phyloP scores from a whole-genome alignment of 2,797 vertebrate species.

The Zenarchopterus dispar region DNA sequence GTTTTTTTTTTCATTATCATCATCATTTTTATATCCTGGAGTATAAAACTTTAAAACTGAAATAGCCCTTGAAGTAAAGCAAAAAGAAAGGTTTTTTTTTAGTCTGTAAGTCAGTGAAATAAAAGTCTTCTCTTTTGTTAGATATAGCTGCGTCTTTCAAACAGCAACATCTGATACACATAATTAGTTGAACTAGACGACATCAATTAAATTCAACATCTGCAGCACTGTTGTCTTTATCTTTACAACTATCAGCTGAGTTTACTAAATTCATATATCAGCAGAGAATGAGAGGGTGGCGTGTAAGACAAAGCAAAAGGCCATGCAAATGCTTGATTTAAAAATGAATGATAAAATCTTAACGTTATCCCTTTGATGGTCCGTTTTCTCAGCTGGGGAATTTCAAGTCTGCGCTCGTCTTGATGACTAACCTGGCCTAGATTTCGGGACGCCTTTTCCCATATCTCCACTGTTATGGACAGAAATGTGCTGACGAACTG shows the following conservation, averaged over 20 bases:
- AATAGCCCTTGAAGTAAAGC: too few relatives aligned
- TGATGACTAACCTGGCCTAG: constrained; percentile 66
- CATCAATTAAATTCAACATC: constrained; percentile 48
- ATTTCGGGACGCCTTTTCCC: constrained; percentile 55
- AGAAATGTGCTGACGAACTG: constrained; percentile 51
- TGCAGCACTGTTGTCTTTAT: constrained; percentile 11
- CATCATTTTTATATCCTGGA: too few relatives aligned
- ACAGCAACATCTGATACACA: constrained; percentile 42
- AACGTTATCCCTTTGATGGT: constrained; percentile 5
- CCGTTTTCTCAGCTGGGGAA: constrained; percentile 34
- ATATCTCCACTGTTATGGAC: constrained; percentile 66
- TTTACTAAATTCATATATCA: constrained; percentile 39
- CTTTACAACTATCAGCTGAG: constrained; percentile 52
- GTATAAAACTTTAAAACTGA: too few relatives aligned
- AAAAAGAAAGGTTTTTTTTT: constrained; percentile 19
- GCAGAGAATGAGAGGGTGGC: constrained; percentile 28
- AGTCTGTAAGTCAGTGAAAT: constrained; percentile 41
- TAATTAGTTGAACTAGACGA: constrained; percentile 52
- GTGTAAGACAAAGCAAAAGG: constrained; percentile 17
- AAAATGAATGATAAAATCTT: constrained; percentile 18
- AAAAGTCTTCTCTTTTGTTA: constrained; percentile 27
- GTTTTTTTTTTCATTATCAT: too few relatives aligned
- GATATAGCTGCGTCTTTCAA: constrained; percentile 28
- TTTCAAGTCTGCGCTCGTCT: constrained; percentile 37
- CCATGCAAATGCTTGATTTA: constrained; percentile 23